Base-by-base conservation (phyloP, 2,797 vertebrate species). In the Pseudomugil gertrudae region DNA sequence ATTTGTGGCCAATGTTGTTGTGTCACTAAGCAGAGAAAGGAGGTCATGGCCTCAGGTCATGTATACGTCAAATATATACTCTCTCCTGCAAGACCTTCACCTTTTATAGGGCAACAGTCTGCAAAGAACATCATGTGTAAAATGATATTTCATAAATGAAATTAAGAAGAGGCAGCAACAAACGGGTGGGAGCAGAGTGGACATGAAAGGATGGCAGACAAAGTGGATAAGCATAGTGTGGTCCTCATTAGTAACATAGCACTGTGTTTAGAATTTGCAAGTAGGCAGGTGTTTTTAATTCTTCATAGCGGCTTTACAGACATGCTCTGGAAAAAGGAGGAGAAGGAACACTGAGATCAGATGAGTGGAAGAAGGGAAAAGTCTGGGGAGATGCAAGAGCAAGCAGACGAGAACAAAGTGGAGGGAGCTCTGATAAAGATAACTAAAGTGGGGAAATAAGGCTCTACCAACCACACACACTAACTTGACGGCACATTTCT, bases 31-130 rank as follows among this genome's bases (percentile, higher is more conserved):
- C 61, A 57, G 68, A 50, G 43, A 48, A 50, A 43, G 15, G 9
- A 57, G 53, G 74, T 85, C 80, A 84, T 5, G 29, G 29, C 75
- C 57, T 58, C 69, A 81, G 86, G 81, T 71, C 80, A 88, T 92
- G 87, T 86, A 78, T 17, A 76, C 58, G 48, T 52, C n/a, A 60
- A 76, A 68, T 60, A 70, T 48, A 72, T 69, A 43, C 47, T 48
- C 64, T 80, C 74, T 74, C 79, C 70, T 30, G 59, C 70, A 67
- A 55, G 40, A 53, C 63, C 80, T 71, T 79, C 73, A 80, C 86
- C 77, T 80, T 78, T 32, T 0, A 51, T 10, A 60, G 33, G 77
- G 64, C 60, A 57, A 74, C 57, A 45, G 61, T 35, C 9, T 47
- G 60, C 43, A 62, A 45, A 38, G 35, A 33, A 59, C 69, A 68